These are phyloP conservation scores for Oligia strigilis DNA, from an alignment of 2,888 invertebrate species.

Conservation along the genomic window DNA sequence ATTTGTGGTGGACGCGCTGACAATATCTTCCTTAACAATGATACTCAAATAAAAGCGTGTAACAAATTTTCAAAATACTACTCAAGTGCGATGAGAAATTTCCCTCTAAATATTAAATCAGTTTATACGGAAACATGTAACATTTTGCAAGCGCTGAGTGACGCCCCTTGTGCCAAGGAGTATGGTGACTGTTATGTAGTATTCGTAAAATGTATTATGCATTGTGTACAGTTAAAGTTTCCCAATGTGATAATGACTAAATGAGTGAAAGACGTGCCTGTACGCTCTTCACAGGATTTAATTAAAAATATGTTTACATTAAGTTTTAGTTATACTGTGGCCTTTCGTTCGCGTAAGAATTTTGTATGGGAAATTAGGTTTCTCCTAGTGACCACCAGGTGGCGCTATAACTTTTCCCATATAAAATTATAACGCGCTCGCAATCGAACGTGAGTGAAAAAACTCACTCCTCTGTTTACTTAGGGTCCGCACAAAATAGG, in stretches of 20 bases:
- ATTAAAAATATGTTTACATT: no score
- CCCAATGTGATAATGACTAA: constrained; percentile 21
- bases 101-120: background rate
- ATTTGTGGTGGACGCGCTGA: constrained; percentile 32
- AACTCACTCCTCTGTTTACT: no score
- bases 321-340: no score
- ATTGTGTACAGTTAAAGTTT: constrained; percentile 1
- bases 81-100: background rate
- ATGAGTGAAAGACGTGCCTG: background rate
- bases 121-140: constrained; percentile 25
- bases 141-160: constrained; percentile 15
- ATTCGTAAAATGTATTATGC: constrained; percentile 29
- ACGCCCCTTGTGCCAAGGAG: constrained; percentile 31
- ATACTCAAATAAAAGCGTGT: constrained; percentile 3
- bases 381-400: no score
- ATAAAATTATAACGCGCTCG: no score
- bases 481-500: no score
- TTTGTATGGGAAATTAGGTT: no score
- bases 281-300: no score
- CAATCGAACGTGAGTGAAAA: no score
- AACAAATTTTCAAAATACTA: background rate
- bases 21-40: background rate
- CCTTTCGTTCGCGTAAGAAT: no score
- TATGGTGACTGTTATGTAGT: background rate
- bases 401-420: no score